phyloP scores from a whole-genome alignment of 23 tunicate species.

The Diplosoma virens region DNA sequence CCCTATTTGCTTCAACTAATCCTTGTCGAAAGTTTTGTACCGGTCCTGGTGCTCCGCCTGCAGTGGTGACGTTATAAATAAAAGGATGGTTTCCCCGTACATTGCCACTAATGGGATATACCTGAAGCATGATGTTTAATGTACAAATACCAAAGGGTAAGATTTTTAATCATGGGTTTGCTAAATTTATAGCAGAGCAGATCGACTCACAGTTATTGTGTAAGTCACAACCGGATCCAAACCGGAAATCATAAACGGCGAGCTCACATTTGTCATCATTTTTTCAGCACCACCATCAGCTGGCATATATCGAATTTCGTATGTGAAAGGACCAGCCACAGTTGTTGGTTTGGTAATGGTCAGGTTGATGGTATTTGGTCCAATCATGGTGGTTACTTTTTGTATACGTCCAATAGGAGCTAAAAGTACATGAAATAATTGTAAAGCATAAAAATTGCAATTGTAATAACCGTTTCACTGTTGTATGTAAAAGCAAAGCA shows the following conservation, averaged over 20 bases:
- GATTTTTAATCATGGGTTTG: no score
- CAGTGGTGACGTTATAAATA: neutral
- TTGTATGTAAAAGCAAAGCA: no score
- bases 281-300: neutral
- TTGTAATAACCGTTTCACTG: no score
- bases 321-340: conserved; percentile 22
- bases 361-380: neutral
- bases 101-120: neutral
- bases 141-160: neutral
- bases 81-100: neutral
- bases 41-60: neutral
- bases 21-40: neutral
- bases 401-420: conserved; percentile 19
- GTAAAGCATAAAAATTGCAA: no score
- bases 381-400: neutral
- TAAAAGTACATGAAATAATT: no score
- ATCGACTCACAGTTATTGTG: neutral
- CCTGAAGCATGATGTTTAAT: neutral
- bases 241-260: neutral
- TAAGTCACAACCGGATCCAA: neutral
- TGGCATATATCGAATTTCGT: neutral
- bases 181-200: neutral
- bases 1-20: neutral
- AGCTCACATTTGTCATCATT: neutral
- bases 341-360: conserved; percentile 9